Base-by-base conservation (phyloP, 2,888 invertebrate genomes). In the Prosopocoilus inquinatus region DNA sequence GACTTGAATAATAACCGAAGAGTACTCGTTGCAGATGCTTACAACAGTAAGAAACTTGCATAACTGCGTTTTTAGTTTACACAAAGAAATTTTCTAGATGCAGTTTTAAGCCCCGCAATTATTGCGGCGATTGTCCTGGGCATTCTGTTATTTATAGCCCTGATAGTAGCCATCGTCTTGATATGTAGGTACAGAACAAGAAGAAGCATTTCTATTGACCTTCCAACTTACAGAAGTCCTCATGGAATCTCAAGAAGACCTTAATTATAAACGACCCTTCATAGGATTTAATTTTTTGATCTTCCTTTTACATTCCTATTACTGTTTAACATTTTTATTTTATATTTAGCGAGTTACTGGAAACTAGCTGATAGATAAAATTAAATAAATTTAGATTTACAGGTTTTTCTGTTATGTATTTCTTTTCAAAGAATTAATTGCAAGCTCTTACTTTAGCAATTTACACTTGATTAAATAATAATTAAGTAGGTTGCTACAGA, bases 111-210 rank as follows among this genome's bases (percentile, higher is more conserved):
- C 44, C 64, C 72, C 33, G 75, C 71, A 38, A 68, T 85, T 2
- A 88, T 91, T 57, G 84, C 87, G 0, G 90, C 90, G 0, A 85
- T 91, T 55, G 83, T 84, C 0, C 70, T 91, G 0, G 90, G 88
- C 1, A 80, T 82, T 0, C 69, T 91, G 2, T 69, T 90, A 2
- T 67, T 85, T 0, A 75, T 91, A 48, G 75, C 87, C 0, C 68
- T 91, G 0, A 80, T 90, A 41, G 66, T 85, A 0, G 70, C 87
- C 2, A 76, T 84, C 38, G 73, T 82, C 59, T 44, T 38, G 2
- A 36, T 57, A 9, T 33, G 56, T 35, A 9, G 8, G 4, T 41
- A 32, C 20, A 43, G 50, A 5, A 13, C 15, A 4, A 50, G 34
- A 12, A 13, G n/a, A 9, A 50, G 33, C 11, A 57, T 32, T 39